Evolutionary conservation across 2,888 invertebrate species (phyloP).

Genomic region (Deroplatys truncata): DNA sequence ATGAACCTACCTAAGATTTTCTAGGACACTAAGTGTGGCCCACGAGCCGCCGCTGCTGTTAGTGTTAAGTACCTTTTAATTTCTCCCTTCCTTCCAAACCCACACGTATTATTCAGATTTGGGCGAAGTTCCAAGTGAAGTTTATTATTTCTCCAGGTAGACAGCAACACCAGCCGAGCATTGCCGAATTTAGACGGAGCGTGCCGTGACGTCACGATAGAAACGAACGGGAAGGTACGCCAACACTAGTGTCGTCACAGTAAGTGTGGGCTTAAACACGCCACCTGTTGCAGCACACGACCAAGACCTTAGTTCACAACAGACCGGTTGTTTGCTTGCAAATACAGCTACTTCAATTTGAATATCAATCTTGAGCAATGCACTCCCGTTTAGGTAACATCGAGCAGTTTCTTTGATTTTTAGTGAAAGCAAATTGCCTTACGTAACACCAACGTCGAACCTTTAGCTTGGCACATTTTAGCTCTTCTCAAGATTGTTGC

Average conservation of each 20-base stretch:
- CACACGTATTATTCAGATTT: not conserved
- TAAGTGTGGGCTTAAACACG: not conserved
- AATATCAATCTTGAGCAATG: not conserved
- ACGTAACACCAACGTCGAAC: not conserved
- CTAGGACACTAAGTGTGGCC: too few species aligned
- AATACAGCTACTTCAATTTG: not conserved
- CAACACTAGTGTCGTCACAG: conserved; percentile 13
- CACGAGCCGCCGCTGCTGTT: not conserved
- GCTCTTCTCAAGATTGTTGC: too few species aligned
- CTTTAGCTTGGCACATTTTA: too few species aligned
- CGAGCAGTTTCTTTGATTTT: not conserved
- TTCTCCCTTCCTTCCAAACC: not conserved
- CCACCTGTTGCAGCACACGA: not conserved
- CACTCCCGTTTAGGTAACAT: not conserved
- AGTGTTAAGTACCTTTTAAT: conserved; percentile 1
- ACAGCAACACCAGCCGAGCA: not conserved
- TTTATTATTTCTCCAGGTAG: not conserved
- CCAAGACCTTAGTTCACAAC: not conserved
- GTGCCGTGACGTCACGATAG: not conserved
- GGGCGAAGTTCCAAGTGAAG: not conserved
- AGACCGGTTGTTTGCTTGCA: not conserved
- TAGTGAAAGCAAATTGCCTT: not conserved
- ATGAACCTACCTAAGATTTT: too few species aligned
- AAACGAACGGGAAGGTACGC: conserved; percentile 11
- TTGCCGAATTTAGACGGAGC: conserved; percentile 5